These are phyloP conservation scores for Endomychus coccineus DNA, from an alignment of 2,888 invertebrate genomes.

Conservation along the genomic window DNA sequence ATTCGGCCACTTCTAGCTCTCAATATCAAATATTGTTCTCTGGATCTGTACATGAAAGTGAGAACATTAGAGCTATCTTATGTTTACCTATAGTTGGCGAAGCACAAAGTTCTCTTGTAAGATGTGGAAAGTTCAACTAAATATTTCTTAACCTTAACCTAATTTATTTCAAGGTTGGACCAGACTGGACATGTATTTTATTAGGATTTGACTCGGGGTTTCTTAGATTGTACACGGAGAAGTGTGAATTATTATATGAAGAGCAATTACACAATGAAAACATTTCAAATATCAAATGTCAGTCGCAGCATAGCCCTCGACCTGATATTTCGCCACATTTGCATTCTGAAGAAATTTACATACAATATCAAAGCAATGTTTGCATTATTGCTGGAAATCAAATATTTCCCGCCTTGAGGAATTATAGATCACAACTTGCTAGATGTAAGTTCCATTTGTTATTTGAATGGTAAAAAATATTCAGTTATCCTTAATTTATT, in stretches of 20 bases:
- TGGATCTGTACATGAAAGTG: constrained; percentile 48
- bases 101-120: constrained; percentile 37
- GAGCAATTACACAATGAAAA: constrained; percentile 80
- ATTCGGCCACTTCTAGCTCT: constrained; percentile 44
- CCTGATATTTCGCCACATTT: constrained; percentile 38
- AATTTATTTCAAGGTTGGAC: constrained; percentile 51
- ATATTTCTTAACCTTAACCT: too few species aligned
- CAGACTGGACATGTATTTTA: constrained; percentile 91
- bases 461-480: not conserved
- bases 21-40: constrained; percentile 53
- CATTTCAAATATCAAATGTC: constrained; percentile 72
- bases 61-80: constrained; percentile 46
- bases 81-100: constrained; percentile 46
- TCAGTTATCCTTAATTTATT: constrained; percentile 4
- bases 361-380: constrained; percentile 63
- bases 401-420: constrained; percentile 71
- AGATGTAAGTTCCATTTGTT: constrained; percentile 51
- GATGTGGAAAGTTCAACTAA: not conserved
- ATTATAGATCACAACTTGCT: constrained; percentile 70
- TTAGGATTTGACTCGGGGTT: constrained; percentile 81
- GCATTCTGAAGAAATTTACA: constrained; percentile 62
- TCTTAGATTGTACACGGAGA: constrained; percentile 84
- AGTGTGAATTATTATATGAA: constrained; percentile 69
- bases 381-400: constrained; percentile 71
- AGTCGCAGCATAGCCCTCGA: constrained; percentile 52